Conservation (phyloP, 1,140 invertebrate genomes). For the Leguminivora glycinivorella region DNA sequence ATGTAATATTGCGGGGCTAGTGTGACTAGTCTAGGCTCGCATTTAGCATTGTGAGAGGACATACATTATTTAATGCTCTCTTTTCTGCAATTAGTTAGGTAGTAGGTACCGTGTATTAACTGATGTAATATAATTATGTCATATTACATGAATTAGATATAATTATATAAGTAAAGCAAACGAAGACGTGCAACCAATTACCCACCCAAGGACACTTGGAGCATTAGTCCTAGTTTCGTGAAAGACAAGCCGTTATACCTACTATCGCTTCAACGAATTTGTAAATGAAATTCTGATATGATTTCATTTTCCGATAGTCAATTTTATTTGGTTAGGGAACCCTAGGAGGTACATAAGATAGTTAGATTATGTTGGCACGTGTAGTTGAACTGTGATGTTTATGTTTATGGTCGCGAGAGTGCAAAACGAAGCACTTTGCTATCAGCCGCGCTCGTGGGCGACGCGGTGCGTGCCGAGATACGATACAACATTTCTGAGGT, state of each 20-base stretch:
- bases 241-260: no score
- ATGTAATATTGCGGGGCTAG: background rate
- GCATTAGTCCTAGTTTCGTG: no score
- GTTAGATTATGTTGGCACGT: constrained; percentile 22
- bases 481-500: background rate
- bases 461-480: constrained; percentile 12
- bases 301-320: background rate
- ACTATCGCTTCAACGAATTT: background rate
- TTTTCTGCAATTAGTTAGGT: no score
- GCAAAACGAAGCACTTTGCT: constrained; percentile 27
- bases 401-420: constrained; percentile 28
- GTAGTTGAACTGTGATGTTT: constrained; percentile 27
- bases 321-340: constrained; percentile 9
- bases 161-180: no score
- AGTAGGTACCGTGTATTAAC: no score
- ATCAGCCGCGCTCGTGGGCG: constrained; percentile 22
- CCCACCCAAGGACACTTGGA: no score
- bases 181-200: no score
- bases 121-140: no score
- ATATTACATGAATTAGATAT: no score
- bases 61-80: no score
- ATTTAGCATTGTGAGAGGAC: background rate
- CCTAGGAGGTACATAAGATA: constrained; percentile 8
- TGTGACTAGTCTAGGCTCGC: background rate
- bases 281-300: background rate